These are phyloP conservation scores for Perca fluviatilis DNA, from an alignment of 2,113 vertebrate species.

Conservation along the genomic window DNA sequence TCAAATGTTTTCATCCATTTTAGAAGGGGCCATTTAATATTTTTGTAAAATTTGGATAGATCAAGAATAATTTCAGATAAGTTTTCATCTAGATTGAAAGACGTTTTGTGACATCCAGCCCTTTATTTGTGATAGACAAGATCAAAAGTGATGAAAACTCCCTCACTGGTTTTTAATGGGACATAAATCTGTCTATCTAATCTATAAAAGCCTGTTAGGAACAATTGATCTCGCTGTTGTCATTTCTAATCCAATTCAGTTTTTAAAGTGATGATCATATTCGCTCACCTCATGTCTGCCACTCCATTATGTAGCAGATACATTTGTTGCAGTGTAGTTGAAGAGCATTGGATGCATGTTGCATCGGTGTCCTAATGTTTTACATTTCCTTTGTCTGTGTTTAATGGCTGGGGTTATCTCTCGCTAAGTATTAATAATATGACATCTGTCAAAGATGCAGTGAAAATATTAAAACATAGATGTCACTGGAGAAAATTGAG, in stretches of 20 bases:
- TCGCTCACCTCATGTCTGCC: neutral
- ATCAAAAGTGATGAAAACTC: neutral
- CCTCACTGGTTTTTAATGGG: neutral
- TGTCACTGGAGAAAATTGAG: neutral
- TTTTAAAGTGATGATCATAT: neutral
- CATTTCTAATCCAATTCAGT: neutral
- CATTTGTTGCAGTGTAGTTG: neutral
- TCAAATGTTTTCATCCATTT: neutral
- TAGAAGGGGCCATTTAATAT: too few relatives aligned
- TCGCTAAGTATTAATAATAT: constrained; percentile 11
- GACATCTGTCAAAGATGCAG: neutral
- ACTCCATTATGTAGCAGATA: neutral
- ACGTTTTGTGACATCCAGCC: too few relatives aligned
- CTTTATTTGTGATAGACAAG: neutral
- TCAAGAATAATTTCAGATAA: neutral
- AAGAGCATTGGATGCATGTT: neutral
- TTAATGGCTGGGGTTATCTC: constrained; percentile 21
- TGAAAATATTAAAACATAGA: constrained; percentile 20
- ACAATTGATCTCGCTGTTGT: neutral
- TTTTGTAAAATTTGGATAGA: neutral
- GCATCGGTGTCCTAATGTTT: neutral
- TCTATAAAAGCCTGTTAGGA: neutral
- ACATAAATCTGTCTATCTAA: neutral
- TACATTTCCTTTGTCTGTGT: neutral
- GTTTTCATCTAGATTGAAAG: neutral